Base-by-base conservation (phyloP, 1,140 invertebrate species). In the Sycophila sp. region DNA sequence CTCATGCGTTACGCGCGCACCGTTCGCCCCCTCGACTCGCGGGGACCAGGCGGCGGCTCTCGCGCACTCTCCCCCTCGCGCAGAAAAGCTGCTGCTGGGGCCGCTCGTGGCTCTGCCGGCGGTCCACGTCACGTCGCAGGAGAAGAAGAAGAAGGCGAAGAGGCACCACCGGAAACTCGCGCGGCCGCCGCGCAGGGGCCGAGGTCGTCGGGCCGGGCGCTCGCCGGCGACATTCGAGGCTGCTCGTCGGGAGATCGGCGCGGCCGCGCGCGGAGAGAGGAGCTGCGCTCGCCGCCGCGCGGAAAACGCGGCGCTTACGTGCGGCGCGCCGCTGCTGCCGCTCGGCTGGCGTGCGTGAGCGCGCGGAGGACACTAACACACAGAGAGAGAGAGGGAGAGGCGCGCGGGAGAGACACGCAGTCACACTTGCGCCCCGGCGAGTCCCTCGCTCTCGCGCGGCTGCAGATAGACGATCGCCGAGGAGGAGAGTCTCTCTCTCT, bases 301-400 rank as follows among this genome's bases (percentile, higher is more conserved):
- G n/a, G n/a, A n/a, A n/a, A n/a, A 63, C 34, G 28, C 60, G 60
- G 22, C 38, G 19, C 22, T 32, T 53, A 22, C 28, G 19, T 53
- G 47, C 36, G 30, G 59, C 42, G 32, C 10, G 63, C 42, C 10
- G 26, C 63, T 26, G 64, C 15, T 42, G 22, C 64, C 22, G 64
- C 42, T 47, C 13, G 42, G 17, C 42, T 22, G 42, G 42, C 42
- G 42, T n/a, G n/a, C n/a, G 49, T 11, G 49, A 22, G 24, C 45
- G 45, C n/a, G 4, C 45, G 45, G 17, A 22, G 10, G 45, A 22
- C 45, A 47, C 45, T 47, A 11, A 22, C 45, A 22, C n/a, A n/a
- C n/a, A n/a, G n/a, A n/a, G n/a, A n/a, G n/a, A n/a, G n/a, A n/a
- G n/a, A n/a, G n/a, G n/a, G n/a, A n/a, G 13, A 22, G 17, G 45